phyloP scores from a whole-genome alignment of 2,888 invertebrate species.

The Scrobipalpa atriplicella region DNA sequence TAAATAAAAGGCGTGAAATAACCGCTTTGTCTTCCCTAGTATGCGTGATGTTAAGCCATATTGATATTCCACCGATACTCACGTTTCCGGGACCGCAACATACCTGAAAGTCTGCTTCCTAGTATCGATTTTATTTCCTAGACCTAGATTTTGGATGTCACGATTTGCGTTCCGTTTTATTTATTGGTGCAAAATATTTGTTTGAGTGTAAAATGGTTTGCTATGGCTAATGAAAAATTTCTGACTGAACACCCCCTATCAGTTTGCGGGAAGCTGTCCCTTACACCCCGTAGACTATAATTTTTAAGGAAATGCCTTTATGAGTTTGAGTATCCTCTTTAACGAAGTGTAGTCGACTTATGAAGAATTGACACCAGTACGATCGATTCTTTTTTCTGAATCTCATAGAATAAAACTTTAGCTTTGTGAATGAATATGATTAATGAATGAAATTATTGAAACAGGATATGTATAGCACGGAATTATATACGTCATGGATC shows the following conservation, averaged over 20 bases:
- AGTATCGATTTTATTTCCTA: slow-evolving; percentile 41
- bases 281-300: too few relatives aligned
- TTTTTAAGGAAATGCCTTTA: too few relatives aligned
- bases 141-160: slow-evolving; percentile 34
- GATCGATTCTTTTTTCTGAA: too few relatives aligned
- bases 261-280: too few relatives aligned
- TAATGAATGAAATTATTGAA: background rate
- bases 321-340: too few relatives aligned
- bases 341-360: too few relatives aligned
- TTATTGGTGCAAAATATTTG: background rate
- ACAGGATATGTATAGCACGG: slow-evolving; percentile 3
- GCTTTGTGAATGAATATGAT: too few relatives aligned
- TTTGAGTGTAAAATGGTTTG: too few relatives aligned
- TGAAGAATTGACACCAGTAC: too few relatives aligned
- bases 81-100: slow-evolving; percentile 49
- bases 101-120: slow-evolving; percentile 29
- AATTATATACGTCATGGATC: background rate
- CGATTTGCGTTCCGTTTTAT: slow-evolving; percentile 12
- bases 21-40: slow-evolving; percentile 45
- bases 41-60: slow-evolving; percentile 62
- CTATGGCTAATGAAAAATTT: too few relatives aligned
- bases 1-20: background rate
- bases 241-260: too few relatives aligned
- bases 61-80: slow-evolving; percentile 58
- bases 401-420: too few relatives aligned